Base-by-base conservation (phyloP, 2,113 vertebrate species). In the Thunnus maccoyii region DNA sequence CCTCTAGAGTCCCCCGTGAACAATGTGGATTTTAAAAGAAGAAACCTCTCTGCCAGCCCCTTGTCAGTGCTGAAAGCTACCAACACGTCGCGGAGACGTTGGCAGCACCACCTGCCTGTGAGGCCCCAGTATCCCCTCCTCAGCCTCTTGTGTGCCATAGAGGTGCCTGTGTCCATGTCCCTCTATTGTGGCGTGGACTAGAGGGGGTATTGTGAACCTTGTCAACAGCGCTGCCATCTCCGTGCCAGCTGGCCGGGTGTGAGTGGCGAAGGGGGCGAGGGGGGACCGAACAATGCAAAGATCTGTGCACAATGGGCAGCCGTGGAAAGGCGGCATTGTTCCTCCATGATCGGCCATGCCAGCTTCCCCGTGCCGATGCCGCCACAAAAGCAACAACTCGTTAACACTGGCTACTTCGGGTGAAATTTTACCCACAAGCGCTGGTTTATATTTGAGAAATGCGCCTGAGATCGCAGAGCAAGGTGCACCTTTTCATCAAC, bases 31-130 rank as follows among this genome's bases (percentile, higher is more conserved):
- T 89, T 86, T 80, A 83, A 90, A 93, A 85, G 84, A 85, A 67
- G 83, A 78, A 82, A 86, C 80, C 84, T 87, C 87, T 89, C 69
- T 91, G 87, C 92, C 89, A 92, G 85, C 55, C 88, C 71, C 91
- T 91, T 88, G 90, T 93, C 90, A 87, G 71, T 61, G 11, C 51
- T 89, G 83, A 92, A 92, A 91, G 84, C 90, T 86, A 77, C 67
- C 80, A 72, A 77, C 87, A 72, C 71, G 67, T 86, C 47, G 66
- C 72, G 15, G 74, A 88, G 84, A 88, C 76, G 76, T 81, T 94
- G 93, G 94, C 93, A 94, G 85, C 90, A 92, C 86, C 94, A 94
- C 93, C 94, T 94, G 94, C 92, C 88, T 75, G 89, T 70, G 82
- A 86, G 84, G 70, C 86, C 86, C 86, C 73, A 18, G 62, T 9